These are phyloP conservation scores for Phengaris alcon DNA, from an alignment of 2,888 invertebrate genomes.

Conservation along the genomic window DNA sequence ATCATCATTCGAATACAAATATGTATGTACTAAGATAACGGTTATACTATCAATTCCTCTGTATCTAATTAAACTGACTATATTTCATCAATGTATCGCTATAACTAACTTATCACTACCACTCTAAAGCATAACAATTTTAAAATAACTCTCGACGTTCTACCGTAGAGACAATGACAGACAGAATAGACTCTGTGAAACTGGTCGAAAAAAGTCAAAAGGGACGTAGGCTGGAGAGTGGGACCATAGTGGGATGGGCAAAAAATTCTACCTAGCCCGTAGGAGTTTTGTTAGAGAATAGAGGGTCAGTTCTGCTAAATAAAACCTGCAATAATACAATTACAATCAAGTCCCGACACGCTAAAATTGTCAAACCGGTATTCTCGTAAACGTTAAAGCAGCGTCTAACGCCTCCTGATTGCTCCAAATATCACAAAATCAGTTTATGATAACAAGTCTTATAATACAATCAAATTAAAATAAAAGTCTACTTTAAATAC, in stretches of 20 bases:
- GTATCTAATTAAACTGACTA: too few species aligned
- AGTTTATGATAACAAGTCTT: too few species aligned
- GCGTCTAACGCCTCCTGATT: too few species aligned
- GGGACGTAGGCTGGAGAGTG: not conserved
- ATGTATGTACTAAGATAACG: not conserved
- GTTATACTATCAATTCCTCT: too few species aligned
- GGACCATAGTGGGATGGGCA: not conserved
- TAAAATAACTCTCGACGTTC: not conserved
- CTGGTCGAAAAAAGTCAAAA: constrained; percentile 3
- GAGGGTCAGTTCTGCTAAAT: not conserved
- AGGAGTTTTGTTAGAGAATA: constrained; percentile 5
- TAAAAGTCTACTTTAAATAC: too few species aligned
- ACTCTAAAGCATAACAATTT: not conserved
- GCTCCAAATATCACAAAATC: too few species aligned
- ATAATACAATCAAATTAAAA: too few species aligned
- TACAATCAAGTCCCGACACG: too few species aligned
- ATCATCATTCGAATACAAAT: not conserved
- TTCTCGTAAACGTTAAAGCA: too few species aligned
- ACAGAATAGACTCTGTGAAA: not conserved
- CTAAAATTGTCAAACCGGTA: too few species aligned
- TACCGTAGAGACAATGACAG: not conserved
- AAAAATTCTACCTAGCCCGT: constrained; percentile 18
- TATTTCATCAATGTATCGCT: too few species aligned
- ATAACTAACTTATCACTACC: not conserved
- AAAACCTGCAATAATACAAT: too few species aligned